phyloP scores from a whole-genome alignment of 2,113 vertebrate genomes.

The Megalops atlanticus region DNA sequence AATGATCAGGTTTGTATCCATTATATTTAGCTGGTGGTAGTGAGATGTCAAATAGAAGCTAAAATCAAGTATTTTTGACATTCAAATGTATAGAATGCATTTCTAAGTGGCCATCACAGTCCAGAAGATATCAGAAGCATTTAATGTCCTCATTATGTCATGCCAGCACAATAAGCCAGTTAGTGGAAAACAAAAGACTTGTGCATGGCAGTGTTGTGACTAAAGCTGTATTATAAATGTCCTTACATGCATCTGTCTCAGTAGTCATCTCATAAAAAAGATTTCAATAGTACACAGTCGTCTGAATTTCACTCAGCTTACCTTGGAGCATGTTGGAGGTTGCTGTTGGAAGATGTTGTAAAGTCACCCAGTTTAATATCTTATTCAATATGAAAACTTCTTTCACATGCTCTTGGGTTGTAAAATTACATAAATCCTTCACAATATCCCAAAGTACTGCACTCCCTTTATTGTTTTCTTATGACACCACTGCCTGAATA shows the following conservation, averaged over 20 bases:
- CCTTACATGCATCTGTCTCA: background rate
- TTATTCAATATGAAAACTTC: background rate
- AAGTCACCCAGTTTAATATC: background rate
- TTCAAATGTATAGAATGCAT: background rate
- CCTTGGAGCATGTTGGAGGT: too few species aligned
- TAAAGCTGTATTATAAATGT: background rate
- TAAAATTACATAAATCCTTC: background rate
- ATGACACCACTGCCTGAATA: background rate
- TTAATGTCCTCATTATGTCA: background rate
- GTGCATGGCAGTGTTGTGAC: background rate
- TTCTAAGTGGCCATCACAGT: background rate
- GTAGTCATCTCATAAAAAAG: background rate
- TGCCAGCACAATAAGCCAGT: background rate
- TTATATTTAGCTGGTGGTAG: slow-evolving; percentile 12
- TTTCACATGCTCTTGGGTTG: background rate
- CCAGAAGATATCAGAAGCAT: background rate
- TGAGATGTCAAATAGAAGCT: background rate
- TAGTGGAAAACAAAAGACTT: background rate
- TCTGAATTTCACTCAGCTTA: too few species aligned
- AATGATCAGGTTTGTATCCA: slow-evolving; percentile 7
- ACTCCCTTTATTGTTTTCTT: background rate
- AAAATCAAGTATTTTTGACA: background rate
- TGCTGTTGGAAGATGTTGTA: background rate
- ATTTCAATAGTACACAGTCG: background rate
- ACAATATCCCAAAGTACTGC: background rate